These are phyloP conservation scores for Calephelis virginiensis DNA, from an alignment of 1,140 invertebrate species.

Conservation along the genomic window DNA sequence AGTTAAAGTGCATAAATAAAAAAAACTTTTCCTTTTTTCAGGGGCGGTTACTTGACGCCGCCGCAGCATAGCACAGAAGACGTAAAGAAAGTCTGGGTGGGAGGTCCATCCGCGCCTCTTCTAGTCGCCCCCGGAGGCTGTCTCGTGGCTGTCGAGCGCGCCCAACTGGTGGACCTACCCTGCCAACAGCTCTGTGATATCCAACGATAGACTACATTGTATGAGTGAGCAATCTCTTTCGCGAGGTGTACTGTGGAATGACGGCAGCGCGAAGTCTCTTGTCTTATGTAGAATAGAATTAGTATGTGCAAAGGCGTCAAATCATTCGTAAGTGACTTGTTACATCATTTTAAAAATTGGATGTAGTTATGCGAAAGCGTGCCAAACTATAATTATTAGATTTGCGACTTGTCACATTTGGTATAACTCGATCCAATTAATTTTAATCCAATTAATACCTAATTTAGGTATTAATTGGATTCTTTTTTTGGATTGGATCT, in stretches of 20 bases:
- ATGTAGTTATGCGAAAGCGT: too few relatives aligned
- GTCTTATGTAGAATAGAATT: conserved; percentile 9
- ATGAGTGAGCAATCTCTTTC: conserved; percentile 41
- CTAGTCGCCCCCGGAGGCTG: conserved; percentile 63
- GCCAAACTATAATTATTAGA: too few relatives aligned
- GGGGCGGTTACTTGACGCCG: conserved; percentile 65
- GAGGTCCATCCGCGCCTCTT: conserved; percentile 49
- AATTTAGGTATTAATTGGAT: too few relatives aligned
- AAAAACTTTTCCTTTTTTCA: conserved; percentile 38
- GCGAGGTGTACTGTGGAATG: conserved; percentile 45
- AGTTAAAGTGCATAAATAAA: not conserved
- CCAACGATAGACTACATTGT: conserved; percentile 50
- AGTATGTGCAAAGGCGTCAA: not conserved
- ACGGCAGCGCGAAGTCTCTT: conserved; percentile 18
- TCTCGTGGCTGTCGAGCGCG: conserved; percentile 61
- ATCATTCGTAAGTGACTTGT: not conserved
- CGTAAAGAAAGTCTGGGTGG: conserved; percentile 71
- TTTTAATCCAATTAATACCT: too few relatives aligned
- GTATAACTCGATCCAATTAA: too few relatives aligned
- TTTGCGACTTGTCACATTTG: too few relatives aligned
- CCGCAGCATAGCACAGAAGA: conserved; percentile 56
- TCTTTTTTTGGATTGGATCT: too few relatives aligned
- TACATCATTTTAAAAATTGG: too few relatives aligned
- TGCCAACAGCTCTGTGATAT: conserved; percentile 61
- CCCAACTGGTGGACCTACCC: conserved; percentile 52